Conservation (phyloP, 2,888 invertebrate species). For the Xestoiulus laeticollis region DNA sequence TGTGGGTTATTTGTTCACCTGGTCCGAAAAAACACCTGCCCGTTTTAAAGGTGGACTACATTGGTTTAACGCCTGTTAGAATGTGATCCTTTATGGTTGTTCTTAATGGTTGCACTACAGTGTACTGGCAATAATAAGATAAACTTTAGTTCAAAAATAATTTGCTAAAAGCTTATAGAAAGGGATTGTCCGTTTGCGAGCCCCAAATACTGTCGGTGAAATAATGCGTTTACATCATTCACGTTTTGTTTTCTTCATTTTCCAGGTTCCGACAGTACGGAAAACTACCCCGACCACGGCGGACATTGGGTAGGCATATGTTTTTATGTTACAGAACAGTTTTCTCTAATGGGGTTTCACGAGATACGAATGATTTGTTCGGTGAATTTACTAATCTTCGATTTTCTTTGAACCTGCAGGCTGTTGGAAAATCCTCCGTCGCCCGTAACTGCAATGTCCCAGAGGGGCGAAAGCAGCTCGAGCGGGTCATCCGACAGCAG, state of each 20-base stretch:
- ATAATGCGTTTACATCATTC: background rate
- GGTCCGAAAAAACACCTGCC: background rate
- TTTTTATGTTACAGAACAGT: background rate
- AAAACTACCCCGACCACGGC: background rate
- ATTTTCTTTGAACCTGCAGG: constrained; percentile 24
- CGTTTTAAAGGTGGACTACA: too few species aligned
- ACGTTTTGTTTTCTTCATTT: background rate
- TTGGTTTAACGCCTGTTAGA: background rate
- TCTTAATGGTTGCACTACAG: background rate
- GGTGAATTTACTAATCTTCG: background rate
- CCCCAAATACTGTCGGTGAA: background rate
- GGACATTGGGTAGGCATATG: background rate
- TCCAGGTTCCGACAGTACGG: background rate
- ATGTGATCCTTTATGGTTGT: too few species aligned
- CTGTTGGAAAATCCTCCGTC: constrained; percentile 53
- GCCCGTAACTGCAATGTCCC: constrained; percentile 53
- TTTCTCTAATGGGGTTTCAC: too few species aligned
- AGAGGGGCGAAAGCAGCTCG: constrained; percentile 55
- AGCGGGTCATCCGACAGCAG: constrained; percentile 55
- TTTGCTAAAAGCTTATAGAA: background rate
- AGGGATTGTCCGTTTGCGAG: too few species aligned
- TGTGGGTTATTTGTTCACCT: background rate
- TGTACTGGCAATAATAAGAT: background rate
- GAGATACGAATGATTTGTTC: background rate
- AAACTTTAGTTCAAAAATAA: background rate